Percentiles rank a stretch among this genome's conserved stretches.
phyloP scores from a whole-genome alignment of 1,140 invertebrate genomes.

The Drosophila subpulchrella region DNA sequence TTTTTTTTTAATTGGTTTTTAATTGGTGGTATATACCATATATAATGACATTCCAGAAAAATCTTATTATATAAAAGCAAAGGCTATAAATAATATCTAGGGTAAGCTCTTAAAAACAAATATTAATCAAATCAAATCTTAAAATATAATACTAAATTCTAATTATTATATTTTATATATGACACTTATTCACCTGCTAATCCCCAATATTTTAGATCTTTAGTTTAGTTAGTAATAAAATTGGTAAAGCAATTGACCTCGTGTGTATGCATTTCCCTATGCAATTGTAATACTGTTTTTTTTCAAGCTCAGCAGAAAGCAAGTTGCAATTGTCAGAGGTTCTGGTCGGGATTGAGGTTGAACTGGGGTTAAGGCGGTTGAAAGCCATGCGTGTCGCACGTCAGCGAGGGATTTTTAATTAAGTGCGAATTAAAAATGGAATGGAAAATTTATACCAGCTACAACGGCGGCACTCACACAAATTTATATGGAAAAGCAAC shows the following conservation, averaged over 20 bases:
- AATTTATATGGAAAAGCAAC: neutral
- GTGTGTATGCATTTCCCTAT: neutral
- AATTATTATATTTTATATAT: no score
- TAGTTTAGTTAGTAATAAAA: neutral
- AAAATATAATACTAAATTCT: no score
- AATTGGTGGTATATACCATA: no score
- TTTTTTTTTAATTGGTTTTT: neutral
- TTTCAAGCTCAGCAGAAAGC: conserved; percentile 2
- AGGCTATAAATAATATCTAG: no score
- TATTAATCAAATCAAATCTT: no score
- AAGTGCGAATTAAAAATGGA: conserved; percentile 66
- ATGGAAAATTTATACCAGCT: conserved; percentile 6
- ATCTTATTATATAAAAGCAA: no score
- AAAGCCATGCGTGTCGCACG: conserved; percentile 63
- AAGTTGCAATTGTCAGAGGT: conserved; percentile 14
- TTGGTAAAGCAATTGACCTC: neutral
- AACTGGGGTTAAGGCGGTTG: conserved; percentile 8
- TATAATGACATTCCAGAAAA: no score
- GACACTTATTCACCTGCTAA: no score
- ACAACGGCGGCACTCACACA: neutral
- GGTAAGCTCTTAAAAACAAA: no score
- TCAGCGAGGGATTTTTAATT: conserved; percentile 68
- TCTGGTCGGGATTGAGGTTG: conserved; percentile 22
- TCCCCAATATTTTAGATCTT: neutral
- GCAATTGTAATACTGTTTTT: neutral